phyloP scores from a whole-genome alignment of 2,797 vertebrate species.

The Semaprochilodus insignis region DNA sequence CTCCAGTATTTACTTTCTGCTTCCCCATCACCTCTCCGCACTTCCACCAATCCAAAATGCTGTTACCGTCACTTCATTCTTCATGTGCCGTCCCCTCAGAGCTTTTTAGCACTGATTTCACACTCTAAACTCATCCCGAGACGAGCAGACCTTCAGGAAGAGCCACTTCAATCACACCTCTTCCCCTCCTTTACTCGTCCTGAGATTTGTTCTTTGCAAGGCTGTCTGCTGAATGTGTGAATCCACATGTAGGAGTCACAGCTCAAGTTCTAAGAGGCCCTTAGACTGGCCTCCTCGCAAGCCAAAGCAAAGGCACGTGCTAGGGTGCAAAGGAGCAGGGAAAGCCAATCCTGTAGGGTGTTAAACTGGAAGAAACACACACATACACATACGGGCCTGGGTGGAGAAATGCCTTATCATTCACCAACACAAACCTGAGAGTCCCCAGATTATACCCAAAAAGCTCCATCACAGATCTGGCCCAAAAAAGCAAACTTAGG shows the following conservation, averaged over 20 bases:
- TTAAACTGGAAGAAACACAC: not conserved
- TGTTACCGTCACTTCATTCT: not conserved
- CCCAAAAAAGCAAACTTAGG: not conserved
- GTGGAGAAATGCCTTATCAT: not conserved
- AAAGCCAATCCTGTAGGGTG: constrained; percentile 29
- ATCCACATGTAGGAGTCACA: constrained; percentile 30
- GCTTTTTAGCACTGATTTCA: not conserved
- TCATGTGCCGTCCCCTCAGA: not conserved
- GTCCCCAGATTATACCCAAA: not conserved
- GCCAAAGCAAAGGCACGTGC: not conserved
- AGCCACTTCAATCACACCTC: constrained; percentile 19
- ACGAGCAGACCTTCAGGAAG: not conserved
- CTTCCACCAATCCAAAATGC: not conserved
- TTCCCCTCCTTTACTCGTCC: not conserved
- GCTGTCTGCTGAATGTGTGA: constrained; percentile 11
- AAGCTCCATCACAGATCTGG: not conserved
- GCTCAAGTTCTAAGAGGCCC: constrained; percentile 25
- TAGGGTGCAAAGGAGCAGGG: constrained; percentile 26
- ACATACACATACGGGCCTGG: not conserved
- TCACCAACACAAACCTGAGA: not conserved
- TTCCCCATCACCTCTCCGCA: not conserved
- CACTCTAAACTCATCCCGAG: not conserved
- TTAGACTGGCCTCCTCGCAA: constrained; percentile 19
- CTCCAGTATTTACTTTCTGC: not conserved
- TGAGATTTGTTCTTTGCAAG: not conserved